Evolutionary conservation across 2,888 invertebrate species (phyloP), one percentile per base, ranked within the genome.

Genomic region (Tanytarsus gracilentus): DNA sequence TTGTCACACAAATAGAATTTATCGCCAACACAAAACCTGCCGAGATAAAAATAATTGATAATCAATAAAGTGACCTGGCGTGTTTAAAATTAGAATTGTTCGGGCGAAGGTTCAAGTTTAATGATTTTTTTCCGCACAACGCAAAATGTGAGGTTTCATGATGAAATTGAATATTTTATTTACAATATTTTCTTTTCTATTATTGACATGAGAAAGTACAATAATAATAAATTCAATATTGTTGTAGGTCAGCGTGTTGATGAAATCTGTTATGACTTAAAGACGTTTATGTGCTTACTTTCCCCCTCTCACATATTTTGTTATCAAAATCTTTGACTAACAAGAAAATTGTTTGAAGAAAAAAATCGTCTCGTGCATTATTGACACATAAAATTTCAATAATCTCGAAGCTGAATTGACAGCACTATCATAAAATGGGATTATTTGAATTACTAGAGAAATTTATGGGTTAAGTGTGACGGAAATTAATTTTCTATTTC

Each of bases 11-110:
- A 77, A 76, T 96, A 97, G 76, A 95, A 97, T 65, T 93, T 84
- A 75, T 97, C 97, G 29, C 97, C 97, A 44, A 97, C 95, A 76
- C 97, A 97, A 77, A 96, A 97, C 79, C 97, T 97, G 81, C 9
- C 76, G 61, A 64, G 14, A 48, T 48, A 16, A 18, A 53, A 53
- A 23, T 18, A 40, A 55, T 39, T 39, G 2, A 39, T 18, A 39
- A 8, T 52, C 33, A 29, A 9, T 27, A 23, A 33, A 21, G n/a
- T n/a, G n/a, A n/a, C n/a, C n/a, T n/a, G n/a, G n/a, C n/a, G n/a
- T n/a, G n/a, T n/a, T n/a, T n/a, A 23, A 49, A 49, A 49, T 5
- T 23, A n/a, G 4, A 5, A 25, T 21, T 49, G 30, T 6, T 30
- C 9, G 30, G 6, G 21, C 8, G 7, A 9, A 33, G 3, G 9